These are phyloP conservation scores for Butastur rufipennis DNA, from an alignment of 2,113 vertebrate species.

Conservation along the genomic window DNA sequence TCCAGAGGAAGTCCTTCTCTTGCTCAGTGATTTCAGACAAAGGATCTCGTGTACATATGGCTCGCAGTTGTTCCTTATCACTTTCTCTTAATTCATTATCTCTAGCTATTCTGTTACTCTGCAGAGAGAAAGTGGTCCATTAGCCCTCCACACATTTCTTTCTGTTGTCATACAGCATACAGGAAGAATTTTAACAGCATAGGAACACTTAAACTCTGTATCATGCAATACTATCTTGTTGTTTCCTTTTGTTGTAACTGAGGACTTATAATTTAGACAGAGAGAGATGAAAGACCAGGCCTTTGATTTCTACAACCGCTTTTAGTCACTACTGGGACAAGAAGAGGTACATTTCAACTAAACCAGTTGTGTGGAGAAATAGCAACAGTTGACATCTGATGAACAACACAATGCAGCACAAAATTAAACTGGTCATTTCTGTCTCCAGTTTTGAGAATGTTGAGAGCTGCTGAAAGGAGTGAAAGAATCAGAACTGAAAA, in stretches of 20 bases:
- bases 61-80: slow-evolving; percentile 91
- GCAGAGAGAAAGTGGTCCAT: slow-evolving; percentile 46
- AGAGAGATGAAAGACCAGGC: not conserved
- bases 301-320: not conserved
- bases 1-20: slow-evolving; percentile 98
- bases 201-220: not conserved
- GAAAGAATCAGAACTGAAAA: not conserved
- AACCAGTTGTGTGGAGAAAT: not conserved
- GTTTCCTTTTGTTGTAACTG: not conserved
- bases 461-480: not conserved
- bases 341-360: not conserved
- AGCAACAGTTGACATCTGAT: not conserved
- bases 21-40: slow-evolving; percentile 99
- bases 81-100: slow-evolving; percentile 91
- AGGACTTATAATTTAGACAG: not conserved
- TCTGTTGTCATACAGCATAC: not conserved
- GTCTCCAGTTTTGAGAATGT: not conserved
- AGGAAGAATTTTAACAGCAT: not conserved
- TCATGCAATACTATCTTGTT: not conserved
- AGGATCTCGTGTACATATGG: slow-evolving; percentile 92
- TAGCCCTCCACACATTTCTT: not conserved
- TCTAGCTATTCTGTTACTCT: slow-evolving; percentile 92
- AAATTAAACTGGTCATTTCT: not conserved
- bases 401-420: not conserved
- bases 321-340: not conserved